Conservation (phyloP, 2,113 vertebrate species). For the Rutilus rutilus region DNA sequence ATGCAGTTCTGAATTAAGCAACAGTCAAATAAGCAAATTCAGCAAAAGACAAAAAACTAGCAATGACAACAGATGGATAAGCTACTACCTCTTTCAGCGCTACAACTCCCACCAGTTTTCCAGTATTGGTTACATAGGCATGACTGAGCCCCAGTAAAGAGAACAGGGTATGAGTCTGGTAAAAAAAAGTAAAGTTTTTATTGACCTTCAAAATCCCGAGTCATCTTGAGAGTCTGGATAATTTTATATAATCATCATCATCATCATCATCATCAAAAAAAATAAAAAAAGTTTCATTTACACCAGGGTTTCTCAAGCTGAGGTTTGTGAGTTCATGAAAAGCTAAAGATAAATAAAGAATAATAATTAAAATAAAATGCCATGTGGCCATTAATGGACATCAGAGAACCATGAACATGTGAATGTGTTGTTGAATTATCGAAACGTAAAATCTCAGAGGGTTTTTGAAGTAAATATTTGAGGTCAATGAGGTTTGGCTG, state of each 20-base stretch:
- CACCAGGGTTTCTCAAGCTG: not conserved
- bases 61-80: not conserved
- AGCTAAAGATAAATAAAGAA: not conserved
- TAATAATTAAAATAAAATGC: too few species aligned
- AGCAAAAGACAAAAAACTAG: not conserved
- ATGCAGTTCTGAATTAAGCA: too few species aligned
- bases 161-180: conserved; percentile 90
- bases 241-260: too few species aligned
- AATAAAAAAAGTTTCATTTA: not conserved
- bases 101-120: conserved; percentile 90
- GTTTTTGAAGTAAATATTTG: too few species aligned
- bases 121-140: conserved; percentile 92
- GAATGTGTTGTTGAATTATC: not conserved
- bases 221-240: not conserved
- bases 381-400: not conserved
- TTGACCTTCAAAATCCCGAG: not conserved
- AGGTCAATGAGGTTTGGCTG: not conserved
- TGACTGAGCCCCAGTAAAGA: conserved; percentile 91
- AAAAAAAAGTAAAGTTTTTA: conserved; percentile 30
- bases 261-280: too few species aligned
- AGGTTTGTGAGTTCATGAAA: not conserved
- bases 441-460: not conserved
- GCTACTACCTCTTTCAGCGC: conserved; percentile 92
- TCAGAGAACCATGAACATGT: not conserved
- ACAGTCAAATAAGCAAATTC: too few species aligned